A percentile compares a stretch with the other conserved stretches of the same genome.
phyloP scores from a whole-genome alignment of 2,888 invertebrate species.

The Dendrolimus houi region DNA sequence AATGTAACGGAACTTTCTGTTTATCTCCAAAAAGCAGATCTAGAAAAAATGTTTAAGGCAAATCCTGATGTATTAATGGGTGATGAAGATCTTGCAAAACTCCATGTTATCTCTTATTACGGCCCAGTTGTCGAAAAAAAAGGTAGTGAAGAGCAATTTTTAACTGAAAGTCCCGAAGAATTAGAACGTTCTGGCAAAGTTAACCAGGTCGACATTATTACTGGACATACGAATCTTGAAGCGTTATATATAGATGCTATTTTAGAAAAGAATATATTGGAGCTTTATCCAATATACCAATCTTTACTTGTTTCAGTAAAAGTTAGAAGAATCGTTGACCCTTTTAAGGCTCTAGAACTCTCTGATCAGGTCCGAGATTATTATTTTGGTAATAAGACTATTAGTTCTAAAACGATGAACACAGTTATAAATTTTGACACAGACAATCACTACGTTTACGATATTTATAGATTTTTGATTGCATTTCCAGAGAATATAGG shows the following conservation, averaged over 20 bases:
- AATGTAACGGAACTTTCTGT: slow-evolving; percentile 19
- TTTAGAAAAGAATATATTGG: slow-evolving; percentile 6
- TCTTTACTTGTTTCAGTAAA: slow-evolving; percentile 19
- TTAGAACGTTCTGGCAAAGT: slow-evolving; percentile 42
- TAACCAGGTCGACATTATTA: slow-evolving; percentile 74
- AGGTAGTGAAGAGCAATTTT: slow-evolving; percentile 16
- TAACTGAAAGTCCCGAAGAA: slow-evolving; percentile 15
- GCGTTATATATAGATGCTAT: slow-evolving; percentile 34
- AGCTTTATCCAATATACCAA: slow-evolving; percentile 10
- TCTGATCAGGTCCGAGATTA: slow-evolving; percentile 14
- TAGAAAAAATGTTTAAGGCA: slow-evolving; percentile 17
- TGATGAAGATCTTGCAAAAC: not conserved
- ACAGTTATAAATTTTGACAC: slow-evolving; percentile 12
- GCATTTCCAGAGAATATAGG: slow-evolving; percentile 8
- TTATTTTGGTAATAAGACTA: slow-evolving; percentile 18
- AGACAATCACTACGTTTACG: slow-evolving; percentile 10
- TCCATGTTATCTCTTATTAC: slow-evolving; percentile 5
- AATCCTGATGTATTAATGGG: slow-evolving; percentile 5
- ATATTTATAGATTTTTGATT: slow-evolving; percentile 15
- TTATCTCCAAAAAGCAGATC: slow-evolving; percentile 21
- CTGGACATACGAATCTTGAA: slow-evolving; percentile 81
- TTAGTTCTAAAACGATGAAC: slow-evolving; percentile 9
- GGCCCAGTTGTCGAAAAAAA: slow-evolving; percentile 23
- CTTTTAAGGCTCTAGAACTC: slow-evolving; percentile 14
- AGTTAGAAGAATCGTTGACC: slow-evolving; percentile 14